Evolutionary conservation across 2,888 invertebrate genomes (phyloP).

Genomic region (Ophion ellenae): DNA sequence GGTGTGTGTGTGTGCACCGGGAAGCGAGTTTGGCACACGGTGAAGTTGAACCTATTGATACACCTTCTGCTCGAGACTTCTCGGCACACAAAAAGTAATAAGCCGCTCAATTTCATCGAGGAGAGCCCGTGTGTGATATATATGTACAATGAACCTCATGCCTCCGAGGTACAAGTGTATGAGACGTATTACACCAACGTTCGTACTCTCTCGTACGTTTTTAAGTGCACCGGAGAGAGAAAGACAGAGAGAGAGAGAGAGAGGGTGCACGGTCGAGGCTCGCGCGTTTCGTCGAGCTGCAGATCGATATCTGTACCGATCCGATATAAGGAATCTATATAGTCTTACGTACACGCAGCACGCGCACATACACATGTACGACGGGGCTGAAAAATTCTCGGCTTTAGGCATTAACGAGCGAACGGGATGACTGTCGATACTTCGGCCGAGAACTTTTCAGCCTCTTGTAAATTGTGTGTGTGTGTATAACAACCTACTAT

Average conservation of each 20-base stretch:
- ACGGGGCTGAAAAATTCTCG: too few species aligned
- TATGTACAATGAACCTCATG: constrained; percentile 39
- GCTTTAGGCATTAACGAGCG: too few species aligned
- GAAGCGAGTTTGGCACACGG: constrained; percentile 22
- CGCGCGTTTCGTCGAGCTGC: constrained; percentile 54
- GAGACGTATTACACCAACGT: constrained; percentile 42
- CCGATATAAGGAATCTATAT: constrained; percentile 57
- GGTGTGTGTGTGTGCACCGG: not conserved
- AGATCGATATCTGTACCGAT: constrained; percentile 66
- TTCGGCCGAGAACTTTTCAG: too few species aligned
- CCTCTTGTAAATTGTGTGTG: not conserved
- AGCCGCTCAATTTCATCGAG: constrained; percentile 53
- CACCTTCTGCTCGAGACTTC: constrained; percentile 26
- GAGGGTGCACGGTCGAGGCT: constrained; percentile 57
- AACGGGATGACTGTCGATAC: too few species aligned
- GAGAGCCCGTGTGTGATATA: constrained; percentile 15
- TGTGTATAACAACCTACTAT: constrained; percentile 24
- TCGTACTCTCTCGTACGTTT: constrained; percentile 29
- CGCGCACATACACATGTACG: not conserved
- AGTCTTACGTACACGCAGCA: constrained; percentile 16
- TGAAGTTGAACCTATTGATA: constrained; percentile 47
- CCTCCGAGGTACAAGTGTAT: constrained; percentile 54
- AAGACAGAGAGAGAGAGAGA: constrained; percentile 60
- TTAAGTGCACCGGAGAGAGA: constrained; percentile 32
- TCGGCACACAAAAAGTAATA: constrained; percentile 37